phyloP scores from a whole-genome alignment of 2,797 vertebrate species.

The Thunnus albacares region DNA sequence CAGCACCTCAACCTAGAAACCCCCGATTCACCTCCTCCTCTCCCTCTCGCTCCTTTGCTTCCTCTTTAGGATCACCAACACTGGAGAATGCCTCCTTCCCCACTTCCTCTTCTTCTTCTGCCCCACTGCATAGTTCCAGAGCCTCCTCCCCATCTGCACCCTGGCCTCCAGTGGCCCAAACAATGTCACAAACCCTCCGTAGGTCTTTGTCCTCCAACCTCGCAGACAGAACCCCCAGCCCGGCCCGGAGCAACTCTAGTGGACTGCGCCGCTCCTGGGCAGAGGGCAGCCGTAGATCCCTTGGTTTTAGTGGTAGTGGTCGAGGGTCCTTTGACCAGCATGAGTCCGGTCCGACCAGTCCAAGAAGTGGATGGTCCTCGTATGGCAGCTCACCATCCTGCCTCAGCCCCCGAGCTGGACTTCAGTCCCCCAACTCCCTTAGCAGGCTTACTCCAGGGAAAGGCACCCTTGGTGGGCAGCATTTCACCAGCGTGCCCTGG shows the following conservation, averaged over 20 bases:
- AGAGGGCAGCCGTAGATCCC: constrained; percentile 59
- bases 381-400: constrained; percentile 70
- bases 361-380: constrained; percentile 66
- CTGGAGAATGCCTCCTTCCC: constrained; percentile 21
- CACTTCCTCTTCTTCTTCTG: constrained; percentile 28
- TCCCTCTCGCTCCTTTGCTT: constrained; percentile 30
- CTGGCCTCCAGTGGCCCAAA: constrained; percentile 13
- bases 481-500: constrained; percentile 82
- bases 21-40: constrained; percentile 54
- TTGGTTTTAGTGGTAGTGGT: constrained; percentile 31
- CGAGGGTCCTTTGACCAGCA: constrained; percentile 63
- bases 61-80: constrained; percentile 39
- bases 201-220: constrained; percentile 69
- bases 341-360: constrained; percentile 67
- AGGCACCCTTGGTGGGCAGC: constrained; percentile 63
- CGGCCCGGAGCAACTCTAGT: constrained; percentile 29
- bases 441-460: constrained; percentile 55
- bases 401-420: constrained; percentile 63
- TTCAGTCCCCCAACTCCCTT: constrained; percentile 62
- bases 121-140: constrained; percentile 34
- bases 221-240: constrained; percentile 69
- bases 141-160: constrained; percentile 51
- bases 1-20: constrained; percentile 80
- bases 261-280: constrained; percentile 69
- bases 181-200: constrained; percentile 54